These are phyloP conservation scores for Tonatia bakeri DNA, from an alignment of 2,113 vertebrate species.

Conservation along the genomic window DNA sequence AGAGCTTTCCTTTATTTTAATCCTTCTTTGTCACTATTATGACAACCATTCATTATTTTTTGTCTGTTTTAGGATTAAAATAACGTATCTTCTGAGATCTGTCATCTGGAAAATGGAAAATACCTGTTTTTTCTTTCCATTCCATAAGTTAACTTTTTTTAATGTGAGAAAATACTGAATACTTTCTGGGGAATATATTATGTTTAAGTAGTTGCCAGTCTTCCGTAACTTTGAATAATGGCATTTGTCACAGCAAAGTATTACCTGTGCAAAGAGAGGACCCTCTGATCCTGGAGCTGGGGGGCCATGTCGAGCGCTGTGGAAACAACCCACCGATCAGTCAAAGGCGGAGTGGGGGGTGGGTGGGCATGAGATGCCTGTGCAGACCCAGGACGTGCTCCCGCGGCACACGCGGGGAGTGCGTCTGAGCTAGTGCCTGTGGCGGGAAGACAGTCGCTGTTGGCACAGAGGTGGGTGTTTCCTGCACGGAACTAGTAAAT, in stretches of 20 bases:
- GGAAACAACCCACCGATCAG: neutral
- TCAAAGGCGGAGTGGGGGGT: accelerated
- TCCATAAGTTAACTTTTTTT: neutral
- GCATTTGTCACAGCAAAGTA: neutral
- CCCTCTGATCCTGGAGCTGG: accelerated
- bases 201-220: neutral
- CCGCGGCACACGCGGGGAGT: accelerated
- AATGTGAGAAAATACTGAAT: neutral
- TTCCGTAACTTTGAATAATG: neutral
- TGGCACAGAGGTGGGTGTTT: neutral
- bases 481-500: neutral
- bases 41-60: neutral
- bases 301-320: accelerated
- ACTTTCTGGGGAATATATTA: neutral
- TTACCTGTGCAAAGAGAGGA: neutral
- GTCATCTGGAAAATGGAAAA: neutral
- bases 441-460: neutral
- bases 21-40: neutral
- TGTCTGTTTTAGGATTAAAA: neutral
- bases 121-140: neutral
- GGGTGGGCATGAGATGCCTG: accelerated
- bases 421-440: neutral
- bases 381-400: accelerated
- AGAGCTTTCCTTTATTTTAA: neutral
- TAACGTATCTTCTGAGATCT: neutral